Evolutionary conservation across 2,113 vertebrate species (phyloP).

Genomic region (Aphelocoma coerulescens): DNA sequence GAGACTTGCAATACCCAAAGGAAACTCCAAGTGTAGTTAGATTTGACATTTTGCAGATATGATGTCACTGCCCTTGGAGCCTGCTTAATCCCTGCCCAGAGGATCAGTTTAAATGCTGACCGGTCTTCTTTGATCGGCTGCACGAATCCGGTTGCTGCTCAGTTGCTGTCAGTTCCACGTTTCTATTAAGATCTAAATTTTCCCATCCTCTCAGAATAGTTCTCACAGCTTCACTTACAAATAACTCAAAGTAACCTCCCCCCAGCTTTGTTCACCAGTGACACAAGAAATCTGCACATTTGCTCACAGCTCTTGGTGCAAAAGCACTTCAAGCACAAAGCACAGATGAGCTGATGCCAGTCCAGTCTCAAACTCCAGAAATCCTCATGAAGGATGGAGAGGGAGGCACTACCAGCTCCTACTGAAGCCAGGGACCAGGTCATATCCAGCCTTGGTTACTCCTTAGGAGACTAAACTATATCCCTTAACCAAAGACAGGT

Average conservation of each 20-base stretch:
- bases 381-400: background rate
- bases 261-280: background rate
- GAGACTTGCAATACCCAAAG: background rate
- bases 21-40: background rate
- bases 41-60: background rate
- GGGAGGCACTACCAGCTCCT: background rate
- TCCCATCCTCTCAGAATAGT: background rate
- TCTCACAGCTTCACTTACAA: background rate
- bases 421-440: background rate
- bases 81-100: background rate
- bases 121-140: fast-evolving
- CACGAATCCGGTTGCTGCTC: background rate
- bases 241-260: background rate
- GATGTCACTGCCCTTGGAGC: background rate
- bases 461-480: background rate
- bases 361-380: background rate
- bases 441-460: background rate
- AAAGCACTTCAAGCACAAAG: background rate
- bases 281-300: background rate
- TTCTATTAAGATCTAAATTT: background rate
- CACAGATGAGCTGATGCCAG: background rate
- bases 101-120: background rate
- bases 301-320: background rate
- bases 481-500: background rate
- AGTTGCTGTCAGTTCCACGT: background rate